Conservation (phyloP, 2,797 vertebrate genomes). For the Hypotaenidia philippensis region DNA sequence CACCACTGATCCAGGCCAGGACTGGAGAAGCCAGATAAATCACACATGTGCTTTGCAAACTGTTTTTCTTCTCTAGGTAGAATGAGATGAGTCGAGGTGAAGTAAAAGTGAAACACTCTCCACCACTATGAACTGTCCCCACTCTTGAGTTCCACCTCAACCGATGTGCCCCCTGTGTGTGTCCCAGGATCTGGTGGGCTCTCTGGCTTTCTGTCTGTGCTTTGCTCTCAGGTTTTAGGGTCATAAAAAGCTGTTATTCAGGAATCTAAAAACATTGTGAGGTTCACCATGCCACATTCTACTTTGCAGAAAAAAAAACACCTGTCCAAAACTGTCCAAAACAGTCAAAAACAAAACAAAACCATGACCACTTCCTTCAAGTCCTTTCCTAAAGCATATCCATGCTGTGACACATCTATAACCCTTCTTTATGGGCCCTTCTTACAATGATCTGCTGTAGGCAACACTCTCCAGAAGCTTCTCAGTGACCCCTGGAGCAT, state of each 20-base stretch:
- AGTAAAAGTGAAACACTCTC: background rate
- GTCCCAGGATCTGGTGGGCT: background rate
- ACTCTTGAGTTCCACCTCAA: background rate
- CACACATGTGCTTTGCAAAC: background rate
- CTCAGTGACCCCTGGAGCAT: background rate
- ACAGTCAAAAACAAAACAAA: background rate
- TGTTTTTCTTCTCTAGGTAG: background rate
- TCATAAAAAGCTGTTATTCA: background rate
- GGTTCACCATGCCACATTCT: rapidly evolving
- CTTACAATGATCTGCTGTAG: background rate
- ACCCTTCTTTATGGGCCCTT: background rate
- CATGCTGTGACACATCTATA: background rate
- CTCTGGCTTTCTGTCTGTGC: background rate
- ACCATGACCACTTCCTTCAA: rapidly evolving
- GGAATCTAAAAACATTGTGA: no score
- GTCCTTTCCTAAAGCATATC: background rate
- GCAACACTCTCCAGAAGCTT: background rate
- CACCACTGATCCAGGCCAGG: background rate
- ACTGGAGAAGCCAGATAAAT: background rate
- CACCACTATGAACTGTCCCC: background rate
- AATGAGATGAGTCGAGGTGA: background rate
- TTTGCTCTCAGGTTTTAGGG: background rate
- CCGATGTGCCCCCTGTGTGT: background rate
- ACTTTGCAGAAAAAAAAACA: background rate
- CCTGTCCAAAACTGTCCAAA: background rate